Percentiles rank a stretch among this genome's conserved stretches.
Evolutionary conservation across 1,140 invertebrate species (phyloP).

Genomic region (Gonatopus flavifemur): DNA sequence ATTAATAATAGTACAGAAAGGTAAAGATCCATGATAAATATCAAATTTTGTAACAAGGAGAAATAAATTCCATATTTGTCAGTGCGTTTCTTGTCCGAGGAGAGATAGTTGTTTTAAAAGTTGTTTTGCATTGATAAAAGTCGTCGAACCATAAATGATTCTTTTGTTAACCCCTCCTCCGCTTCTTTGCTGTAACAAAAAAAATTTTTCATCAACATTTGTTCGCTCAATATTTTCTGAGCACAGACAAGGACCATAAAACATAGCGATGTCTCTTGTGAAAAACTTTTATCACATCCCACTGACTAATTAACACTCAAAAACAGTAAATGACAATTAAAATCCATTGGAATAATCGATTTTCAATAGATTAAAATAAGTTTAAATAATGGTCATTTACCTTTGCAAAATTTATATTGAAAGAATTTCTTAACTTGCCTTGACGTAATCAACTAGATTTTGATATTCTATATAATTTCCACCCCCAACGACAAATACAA

Average conservation of each 20-base stretch:
- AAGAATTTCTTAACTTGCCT: constrained; percentile 60
- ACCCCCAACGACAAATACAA: constrained; percentile 96
- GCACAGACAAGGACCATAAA: too few relatives aligned
- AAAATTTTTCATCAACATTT: too few relatives aligned
- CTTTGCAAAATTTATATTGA: constrained; percentile 7
- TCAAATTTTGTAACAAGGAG: too few relatives aligned
- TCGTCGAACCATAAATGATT: constrained; percentile 94
- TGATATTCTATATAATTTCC: constrained; percentile 99
- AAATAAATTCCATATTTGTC: too few relatives aligned
- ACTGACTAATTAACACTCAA: too few relatives aligned
- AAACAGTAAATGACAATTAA: too few relatives aligned
- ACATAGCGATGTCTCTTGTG: too few relatives aligned
- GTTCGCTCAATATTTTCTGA: too few relatives aligned
- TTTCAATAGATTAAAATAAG: not conserved
- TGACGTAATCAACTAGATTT: constrained; percentile 94
- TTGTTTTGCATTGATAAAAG: constrained; percentile 87
- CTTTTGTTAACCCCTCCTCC: constrained; percentile 72
- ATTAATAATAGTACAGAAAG: too few relatives aligned
- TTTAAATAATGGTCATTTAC: constrained; percentile 19
- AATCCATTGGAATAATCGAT: too few relatives aligned
- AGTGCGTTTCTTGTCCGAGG: constrained; percentile 72
- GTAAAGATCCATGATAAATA: too few relatives aligned
- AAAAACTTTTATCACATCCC: too few relatives aligned
- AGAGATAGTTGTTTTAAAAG: constrained; percentile 89
- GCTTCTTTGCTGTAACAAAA: constrained; percentile 69